Percentiles rank a stretch among this genome's conserved stretches.
Evolutionary conservation across 2,113 vertebrate genomes (phyloP).

Genomic region (Labrus mixtus): DNA sequence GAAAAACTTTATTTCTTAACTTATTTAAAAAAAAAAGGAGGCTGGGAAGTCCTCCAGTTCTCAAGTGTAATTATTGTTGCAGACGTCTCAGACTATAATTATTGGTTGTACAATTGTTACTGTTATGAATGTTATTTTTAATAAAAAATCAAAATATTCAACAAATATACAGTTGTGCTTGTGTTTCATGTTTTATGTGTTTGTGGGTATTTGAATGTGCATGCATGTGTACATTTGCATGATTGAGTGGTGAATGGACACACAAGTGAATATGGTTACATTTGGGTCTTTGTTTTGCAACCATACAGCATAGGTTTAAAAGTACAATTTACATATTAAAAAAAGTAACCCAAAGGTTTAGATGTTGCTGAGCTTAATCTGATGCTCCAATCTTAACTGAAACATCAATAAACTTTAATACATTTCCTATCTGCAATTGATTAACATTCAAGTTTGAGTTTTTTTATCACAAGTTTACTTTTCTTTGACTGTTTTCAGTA

Average conservation of each 20-base stretch:
- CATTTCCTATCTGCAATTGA: too few species aligned
- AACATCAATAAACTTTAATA: too few species aligned
- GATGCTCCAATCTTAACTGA: too few species aligned
- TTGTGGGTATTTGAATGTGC: background rate
- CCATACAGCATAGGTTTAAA: too few species aligned
- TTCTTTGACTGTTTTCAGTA: too few species aligned
- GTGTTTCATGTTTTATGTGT: background rate
- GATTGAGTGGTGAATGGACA: background rate
- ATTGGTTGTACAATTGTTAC: conserved; percentile 81
- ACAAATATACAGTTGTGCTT: conserved; percentile 25
- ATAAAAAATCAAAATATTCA: conserved; percentile 82
- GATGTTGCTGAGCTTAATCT: too few species aligned
- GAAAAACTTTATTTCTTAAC: conserved; percentile 82
- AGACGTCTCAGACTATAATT: conserved; percentile 70
- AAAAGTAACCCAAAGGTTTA: too few species aligned
- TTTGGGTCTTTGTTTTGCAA: too few species aligned
- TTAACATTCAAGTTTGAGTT: too few species aligned
- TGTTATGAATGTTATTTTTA: conserved; percentile 86
- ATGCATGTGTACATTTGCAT: background rate
- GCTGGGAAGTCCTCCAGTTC: conserved; percentile 61
- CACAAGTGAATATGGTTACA: too few species aligned
- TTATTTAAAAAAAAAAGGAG: conserved; percentile 80
- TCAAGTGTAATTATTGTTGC: conserved; percentile 82
- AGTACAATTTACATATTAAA: too few species aligned
- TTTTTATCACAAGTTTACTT: too few species aligned